Evolutionary conservation across 1,140 invertebrate species (phyloP).

Genomic region (Psix sp.): DNA sequence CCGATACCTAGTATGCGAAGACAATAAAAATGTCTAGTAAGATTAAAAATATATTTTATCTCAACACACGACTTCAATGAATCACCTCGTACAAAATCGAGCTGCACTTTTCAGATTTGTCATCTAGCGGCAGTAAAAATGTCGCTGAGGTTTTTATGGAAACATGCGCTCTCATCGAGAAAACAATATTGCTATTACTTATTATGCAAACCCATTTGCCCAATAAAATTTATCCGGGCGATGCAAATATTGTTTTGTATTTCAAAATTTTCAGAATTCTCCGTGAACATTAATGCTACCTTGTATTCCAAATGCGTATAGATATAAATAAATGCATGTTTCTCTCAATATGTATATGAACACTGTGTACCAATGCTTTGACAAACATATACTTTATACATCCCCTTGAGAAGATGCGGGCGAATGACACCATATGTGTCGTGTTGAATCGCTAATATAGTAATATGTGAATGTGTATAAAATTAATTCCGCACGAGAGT

Average conservation of each 20-base stretch:
- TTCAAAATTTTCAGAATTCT: conserved; percentile 52
- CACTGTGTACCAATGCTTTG: conserved; percentile 63
- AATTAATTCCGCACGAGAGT: conserved; percentile 51
- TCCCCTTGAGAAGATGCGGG: conserved; percentile 74
- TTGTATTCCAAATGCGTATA: conserved; percentile 50
- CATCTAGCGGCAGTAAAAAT: neutral
- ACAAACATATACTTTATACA: conserved; percentile 67
- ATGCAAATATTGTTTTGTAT: conserved; percentile 54
- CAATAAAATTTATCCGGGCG: conserved; percentile 36
- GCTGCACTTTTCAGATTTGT: no score
- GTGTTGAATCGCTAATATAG: conserved; percentile 74
- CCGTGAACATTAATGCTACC: conserved; percentile 35
- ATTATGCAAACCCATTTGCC: conserved; percentile 38
- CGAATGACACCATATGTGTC: conserved; percentile 71
- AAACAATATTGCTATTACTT: conserved; percentile 29
- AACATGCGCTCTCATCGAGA: no score
- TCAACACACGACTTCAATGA: no score
- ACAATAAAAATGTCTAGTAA: neutral
- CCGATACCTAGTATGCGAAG: no score
- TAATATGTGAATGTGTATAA: conserved; percentile 67
- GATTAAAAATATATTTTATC: neutral
- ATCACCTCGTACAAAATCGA: no score
- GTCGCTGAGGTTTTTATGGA: neutral
- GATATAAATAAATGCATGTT: conserved; percentile 56
- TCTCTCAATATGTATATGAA: conserved; percentile 65